phyloP scores from a whole-genome alignment of 2,113 vertebrate species.

The Triplophysa siluroides region DNA sequence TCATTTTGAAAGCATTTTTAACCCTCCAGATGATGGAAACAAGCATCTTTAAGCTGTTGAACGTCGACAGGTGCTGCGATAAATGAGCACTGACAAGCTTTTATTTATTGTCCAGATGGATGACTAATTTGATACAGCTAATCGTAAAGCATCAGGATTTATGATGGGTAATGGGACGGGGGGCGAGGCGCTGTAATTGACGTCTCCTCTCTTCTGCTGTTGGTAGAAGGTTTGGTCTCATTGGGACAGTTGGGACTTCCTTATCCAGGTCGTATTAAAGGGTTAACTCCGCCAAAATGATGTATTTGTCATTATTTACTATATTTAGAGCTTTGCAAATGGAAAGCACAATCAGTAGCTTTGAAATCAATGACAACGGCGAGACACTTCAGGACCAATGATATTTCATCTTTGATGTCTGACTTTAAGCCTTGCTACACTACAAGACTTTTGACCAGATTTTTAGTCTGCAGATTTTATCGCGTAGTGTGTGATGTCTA shows the following conservation, averaged over 20 bases:
- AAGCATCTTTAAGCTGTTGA: neutral
- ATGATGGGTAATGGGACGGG: conserved; percentile 71
- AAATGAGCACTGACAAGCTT: conserved; percentile 72
- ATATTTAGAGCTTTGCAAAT: too few species aligned
- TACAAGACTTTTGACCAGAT: too few species aligned
- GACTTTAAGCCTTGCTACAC: too few species aligned
- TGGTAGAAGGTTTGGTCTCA: conserved; percentile 48
- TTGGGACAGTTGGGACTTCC: neutral
- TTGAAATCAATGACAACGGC: too few species aligned
- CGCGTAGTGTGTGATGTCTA: too few species aligned
- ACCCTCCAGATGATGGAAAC: too few species aligned
- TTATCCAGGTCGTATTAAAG: conserved; percentile 60
- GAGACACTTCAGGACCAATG: too few species aligned
- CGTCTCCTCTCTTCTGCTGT: conserved; percentile 35
- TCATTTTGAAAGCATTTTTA: too few species aligned
- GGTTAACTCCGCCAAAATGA: neutral
- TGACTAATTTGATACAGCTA: conserved; percentile 79
- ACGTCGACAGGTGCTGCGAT: neutral
- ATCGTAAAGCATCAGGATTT: conserved; percentile 81
- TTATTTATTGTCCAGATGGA: conserved; percentile 80
- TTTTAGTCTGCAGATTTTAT: too few species aligned
- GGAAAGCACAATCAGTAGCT: too few species aligned
- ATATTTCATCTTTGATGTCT: too few species aligned
- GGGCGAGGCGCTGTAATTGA: conserved; percentile 68
- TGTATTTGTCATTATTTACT: too few species aligned